Conservation (phyloP, 2,113 vertebrate genomes). For the Pluvianellus socialis region DNA sequence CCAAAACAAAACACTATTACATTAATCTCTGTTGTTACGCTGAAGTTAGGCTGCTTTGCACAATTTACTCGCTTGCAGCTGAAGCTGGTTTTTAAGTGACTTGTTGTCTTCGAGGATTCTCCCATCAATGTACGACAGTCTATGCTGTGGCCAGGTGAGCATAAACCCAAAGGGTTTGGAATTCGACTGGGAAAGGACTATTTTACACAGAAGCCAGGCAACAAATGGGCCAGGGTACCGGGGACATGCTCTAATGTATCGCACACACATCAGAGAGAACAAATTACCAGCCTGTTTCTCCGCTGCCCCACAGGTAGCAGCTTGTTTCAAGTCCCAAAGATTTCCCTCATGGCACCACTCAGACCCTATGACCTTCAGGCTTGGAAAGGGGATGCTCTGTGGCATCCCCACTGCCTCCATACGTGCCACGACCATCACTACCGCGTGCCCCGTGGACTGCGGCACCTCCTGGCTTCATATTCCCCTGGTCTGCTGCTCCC, state of each 20-base stretch:
- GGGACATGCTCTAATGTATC: background rate
- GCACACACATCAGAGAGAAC: background rate
- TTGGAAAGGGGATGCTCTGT: background rate
- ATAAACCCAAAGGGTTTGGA: background rate
- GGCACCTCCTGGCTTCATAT: background rate
- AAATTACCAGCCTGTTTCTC: background rate
- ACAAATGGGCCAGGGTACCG: background rate
- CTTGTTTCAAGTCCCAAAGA: background rate
- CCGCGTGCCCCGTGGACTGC: background rate
- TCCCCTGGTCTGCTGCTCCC: background rate
- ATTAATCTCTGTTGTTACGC: background rate
- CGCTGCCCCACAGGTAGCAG: accelerated
- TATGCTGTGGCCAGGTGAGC: background rate
- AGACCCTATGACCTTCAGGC: background rate
- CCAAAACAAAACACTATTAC: background rate
- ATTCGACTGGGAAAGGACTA: background rate
- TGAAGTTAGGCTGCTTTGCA: background rate
- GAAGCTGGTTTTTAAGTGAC: background rate
- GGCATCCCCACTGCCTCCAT: accelerated
- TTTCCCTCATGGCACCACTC: background rate
- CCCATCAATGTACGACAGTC: background rate
- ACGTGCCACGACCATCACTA: background rate
- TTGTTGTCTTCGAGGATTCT: background rate
- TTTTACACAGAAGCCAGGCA: background rate
- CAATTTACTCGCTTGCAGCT: background rate